phyloP scores from a whole-genome alignment of 2,113 vertebrate species.

The Clarias macrocephalus region DNA sequence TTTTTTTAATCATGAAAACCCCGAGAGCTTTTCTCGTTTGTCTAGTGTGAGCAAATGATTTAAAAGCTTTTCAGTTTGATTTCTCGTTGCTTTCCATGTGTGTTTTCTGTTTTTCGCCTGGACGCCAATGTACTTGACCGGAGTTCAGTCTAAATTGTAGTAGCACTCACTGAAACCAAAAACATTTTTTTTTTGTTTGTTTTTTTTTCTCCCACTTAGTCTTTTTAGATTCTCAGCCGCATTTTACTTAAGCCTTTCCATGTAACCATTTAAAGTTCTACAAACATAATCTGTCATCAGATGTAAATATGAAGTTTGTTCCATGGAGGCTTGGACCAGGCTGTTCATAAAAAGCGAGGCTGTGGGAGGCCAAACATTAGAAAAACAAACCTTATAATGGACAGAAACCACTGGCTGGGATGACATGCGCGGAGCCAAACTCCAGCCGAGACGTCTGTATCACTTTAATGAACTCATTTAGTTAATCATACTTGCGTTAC shows the following conservation, averaged over 20 bases:
- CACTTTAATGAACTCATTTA: too few relatives aligned
- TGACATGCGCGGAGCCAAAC: neutral
- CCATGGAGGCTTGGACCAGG: neutral
- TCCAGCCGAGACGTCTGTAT: neutral
- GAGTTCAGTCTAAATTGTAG: neutral
- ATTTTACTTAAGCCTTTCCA: neutral
- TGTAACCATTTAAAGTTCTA: neutral
- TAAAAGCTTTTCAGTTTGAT: neutral
- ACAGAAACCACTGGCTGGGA: neutral
- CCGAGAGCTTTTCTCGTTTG: neutral
- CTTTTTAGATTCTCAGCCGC: neutral
- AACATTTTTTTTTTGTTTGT: neutral
- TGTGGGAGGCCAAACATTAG: slow-evolving; percentile 9
- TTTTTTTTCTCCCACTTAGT: neutral
- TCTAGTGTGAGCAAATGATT: neutral
- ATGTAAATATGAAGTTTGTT: neutral
- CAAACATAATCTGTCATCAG: neutral
- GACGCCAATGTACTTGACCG: neutral
- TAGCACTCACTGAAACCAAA: neutral
- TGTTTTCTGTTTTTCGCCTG: neutral
- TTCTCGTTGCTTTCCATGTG: neutral
- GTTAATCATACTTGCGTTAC: too few relatives aligned
- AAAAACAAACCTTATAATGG: neutral
- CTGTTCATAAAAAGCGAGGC: neutral
- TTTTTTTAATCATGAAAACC: neutral